Evolutionary conservation across 2,113 vertebrate genomes (phyloP).

Genomic region (Halichoerus grypus): DNA sequence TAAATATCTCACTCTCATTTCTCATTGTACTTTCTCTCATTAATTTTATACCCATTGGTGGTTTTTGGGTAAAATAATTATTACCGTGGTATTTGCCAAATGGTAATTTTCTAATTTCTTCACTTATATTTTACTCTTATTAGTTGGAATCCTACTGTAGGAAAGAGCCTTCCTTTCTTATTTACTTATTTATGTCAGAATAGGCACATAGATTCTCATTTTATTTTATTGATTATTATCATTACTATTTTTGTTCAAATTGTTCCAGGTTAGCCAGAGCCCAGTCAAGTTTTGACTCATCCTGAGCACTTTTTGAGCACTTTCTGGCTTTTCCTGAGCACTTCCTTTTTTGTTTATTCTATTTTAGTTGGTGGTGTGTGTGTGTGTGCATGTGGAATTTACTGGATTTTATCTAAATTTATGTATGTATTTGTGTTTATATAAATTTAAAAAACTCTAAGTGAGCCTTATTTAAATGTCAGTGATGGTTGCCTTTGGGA

Average conservation of each 20-base stretch:
- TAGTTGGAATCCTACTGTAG: slow-evolving; percentile 1
- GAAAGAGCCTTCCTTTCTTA: background rate
- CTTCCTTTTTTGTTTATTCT: background rate
- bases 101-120: background rate
- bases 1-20: background rate
- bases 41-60: background rate
- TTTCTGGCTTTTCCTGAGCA: background rate
- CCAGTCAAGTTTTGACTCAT: background rate
- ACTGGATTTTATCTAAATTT: background rate
- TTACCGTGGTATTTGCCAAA: background rate
- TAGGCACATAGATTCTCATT: background rate
- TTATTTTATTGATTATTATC: background rate
- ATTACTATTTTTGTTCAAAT: background rate
- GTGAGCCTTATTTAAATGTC: slow-evolving; percentile 6
- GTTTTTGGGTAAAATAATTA: background rate
- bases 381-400: background rate
- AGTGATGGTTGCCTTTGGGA: background rate
- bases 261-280: background rate
- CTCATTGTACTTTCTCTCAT: background rate
- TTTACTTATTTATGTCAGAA: background rate
- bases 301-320: background rate
- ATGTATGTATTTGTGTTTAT: background rate
- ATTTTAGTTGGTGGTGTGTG: background rate
- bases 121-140: background rate
- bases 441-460: background rate